phyloP scores from a whole-genome alignment of 2,113 vertebrate genomes.

The Actinemys pallida region DNA sequence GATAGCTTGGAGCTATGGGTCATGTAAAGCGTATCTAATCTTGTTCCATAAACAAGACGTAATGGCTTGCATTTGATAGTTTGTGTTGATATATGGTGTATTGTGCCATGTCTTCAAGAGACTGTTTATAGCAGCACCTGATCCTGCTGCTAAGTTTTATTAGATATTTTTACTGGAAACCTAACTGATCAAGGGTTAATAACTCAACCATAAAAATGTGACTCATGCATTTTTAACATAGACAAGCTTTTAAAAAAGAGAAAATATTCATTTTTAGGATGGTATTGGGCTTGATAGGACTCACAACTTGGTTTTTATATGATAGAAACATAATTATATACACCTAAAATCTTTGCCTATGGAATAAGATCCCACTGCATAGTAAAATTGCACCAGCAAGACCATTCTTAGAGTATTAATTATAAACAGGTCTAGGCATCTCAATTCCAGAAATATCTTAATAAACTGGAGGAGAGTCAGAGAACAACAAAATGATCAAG shows the following conservation, averaged over 20 bases:
- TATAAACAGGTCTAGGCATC: background rate
- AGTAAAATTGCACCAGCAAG: background rate
- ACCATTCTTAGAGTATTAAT: background rate
- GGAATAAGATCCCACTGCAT: background rate
- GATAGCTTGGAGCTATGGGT: slow-evolving; percentile 3
- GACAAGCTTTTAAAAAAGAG: background rate
- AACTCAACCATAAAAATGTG: background rate
- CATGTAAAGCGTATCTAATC: slow-evolving; percentile 30
- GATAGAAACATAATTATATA: background rate
- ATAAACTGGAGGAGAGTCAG: background rate
- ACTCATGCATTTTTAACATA: background rate
- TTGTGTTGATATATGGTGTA: background rate
- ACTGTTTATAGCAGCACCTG: background rate
- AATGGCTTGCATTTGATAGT: slow-evolving; percentile 16
- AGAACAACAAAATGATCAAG: background rate
- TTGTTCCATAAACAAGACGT: slow-evolving; percentile 56
- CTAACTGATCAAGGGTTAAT: background rate
- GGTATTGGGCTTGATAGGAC: background rate
- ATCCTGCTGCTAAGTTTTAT: background rate
- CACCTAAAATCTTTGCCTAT: background rate
- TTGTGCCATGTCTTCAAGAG: slow-evolving; percentile 15
- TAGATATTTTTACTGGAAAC: background rate
- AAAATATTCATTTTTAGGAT: background rate
- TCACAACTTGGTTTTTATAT: background rate
- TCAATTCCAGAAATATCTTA: background rate